Conservation (phyloP, 92 coral and sea anemone genomes). For the Ricordea florida region DNA sequence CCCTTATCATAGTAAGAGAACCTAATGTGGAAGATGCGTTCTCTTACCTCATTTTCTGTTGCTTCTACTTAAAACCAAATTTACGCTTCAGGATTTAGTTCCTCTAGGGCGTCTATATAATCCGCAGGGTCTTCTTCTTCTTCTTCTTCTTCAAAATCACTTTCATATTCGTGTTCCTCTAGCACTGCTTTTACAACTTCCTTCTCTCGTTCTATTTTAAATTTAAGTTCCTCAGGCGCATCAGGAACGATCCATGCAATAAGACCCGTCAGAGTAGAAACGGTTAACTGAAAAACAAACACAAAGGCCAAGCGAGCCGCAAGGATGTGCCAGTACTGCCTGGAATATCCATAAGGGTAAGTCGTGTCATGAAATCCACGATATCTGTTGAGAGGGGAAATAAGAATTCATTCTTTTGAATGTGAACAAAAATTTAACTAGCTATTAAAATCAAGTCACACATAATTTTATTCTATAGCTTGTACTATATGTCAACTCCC, state of each 20-base stretch:
- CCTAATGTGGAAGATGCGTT: too few species aligned
- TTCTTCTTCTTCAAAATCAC: neutral
- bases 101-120: slow-evolving; percentile 9
- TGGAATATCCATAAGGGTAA: slow-evolving; percentile 58
- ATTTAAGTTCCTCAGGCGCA: slow-evolving; percentile 45
- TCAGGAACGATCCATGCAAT: slow-evolving; percentile 77
- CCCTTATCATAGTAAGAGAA: too few species aligned
- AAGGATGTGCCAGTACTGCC: slow-evolving; percentile 84
- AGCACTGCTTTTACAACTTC: slow-evolving; percentile 46
- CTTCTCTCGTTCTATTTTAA: slow-evolving; percentile 61
- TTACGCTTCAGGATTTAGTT: neutral
- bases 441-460: too few species aligned
- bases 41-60: too few species aligned
- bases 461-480: too few species aligned
- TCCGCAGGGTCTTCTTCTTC: slow-evolving; percentile 1
- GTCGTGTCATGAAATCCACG: slow-evolving; percentile 67
- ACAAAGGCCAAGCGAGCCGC: slow-evolving; percentile 84
- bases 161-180: slow-evolving; percentile 2
- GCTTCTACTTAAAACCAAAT: too few species aligned
- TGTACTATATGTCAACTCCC: too few species aligned
- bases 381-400: slow-evolving; percentile 37
- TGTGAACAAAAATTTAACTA: neutral
- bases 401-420: neutral
- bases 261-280: slow-evolving; percentile 49
- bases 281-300: slow-evolving; percentile 70